phyloP scores from a whole-genome alignment of 1,140 invertebrate species.

The Mercenaria mercenaria region DNA sequence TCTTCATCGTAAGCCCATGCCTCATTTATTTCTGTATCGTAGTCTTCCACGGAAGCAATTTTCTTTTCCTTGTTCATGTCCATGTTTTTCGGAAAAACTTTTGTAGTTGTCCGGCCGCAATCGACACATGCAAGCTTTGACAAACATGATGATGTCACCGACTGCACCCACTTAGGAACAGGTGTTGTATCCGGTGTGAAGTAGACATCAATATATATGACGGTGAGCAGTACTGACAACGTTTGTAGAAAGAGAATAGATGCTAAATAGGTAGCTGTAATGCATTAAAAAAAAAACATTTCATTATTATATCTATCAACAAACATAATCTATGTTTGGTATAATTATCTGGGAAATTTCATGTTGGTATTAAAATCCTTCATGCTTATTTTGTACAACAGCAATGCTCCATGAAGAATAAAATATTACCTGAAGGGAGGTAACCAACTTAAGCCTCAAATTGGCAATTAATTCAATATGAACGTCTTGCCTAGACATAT shows the following conservation, averaged over 20 bases:
- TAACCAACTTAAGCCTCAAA: no score
- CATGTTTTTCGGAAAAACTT: not conserved
- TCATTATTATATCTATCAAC: no score
- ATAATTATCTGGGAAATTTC: no score
- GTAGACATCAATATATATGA: not conserved
- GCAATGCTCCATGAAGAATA: no score
- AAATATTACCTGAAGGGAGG: no score
- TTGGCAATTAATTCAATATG: no score
- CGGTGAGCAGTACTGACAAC: not conserved
- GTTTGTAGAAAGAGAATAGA: not conserved
- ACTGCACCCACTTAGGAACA: slow-evolving; percentile 12
- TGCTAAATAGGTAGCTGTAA: slow-evolving; percentile 23
- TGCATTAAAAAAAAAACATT: no score
- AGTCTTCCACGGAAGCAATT: not conserved
- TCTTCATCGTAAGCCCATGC: not conserved
- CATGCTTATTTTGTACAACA: no score
- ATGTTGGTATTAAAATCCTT: no score
- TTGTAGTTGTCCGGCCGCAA: not conserved
- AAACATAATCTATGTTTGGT: no score
- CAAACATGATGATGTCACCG: not conserved
- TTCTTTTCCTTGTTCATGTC: not conserved
- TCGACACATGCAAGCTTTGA: not conserved
- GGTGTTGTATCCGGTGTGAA: not conserved
- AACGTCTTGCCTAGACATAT: no score
- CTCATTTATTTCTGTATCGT: not conserved